Evolutionary conservation across 2,113 vertebrate species (phyloP).

Genomic region (Lutjanus erythropterus): DNA sequence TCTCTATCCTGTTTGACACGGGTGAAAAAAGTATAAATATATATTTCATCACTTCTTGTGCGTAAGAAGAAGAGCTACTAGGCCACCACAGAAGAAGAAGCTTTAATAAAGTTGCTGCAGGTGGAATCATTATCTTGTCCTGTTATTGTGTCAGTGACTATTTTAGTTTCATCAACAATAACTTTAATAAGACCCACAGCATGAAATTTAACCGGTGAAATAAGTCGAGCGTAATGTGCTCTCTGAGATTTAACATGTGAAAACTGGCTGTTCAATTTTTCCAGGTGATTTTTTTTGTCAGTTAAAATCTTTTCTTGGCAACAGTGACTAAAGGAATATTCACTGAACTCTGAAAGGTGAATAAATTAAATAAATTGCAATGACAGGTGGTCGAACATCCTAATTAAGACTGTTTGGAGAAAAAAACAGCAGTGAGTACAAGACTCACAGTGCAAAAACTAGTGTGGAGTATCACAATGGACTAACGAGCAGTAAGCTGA

Average conservation of each 20-base stretch:
- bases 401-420: conserved; percentile 25
- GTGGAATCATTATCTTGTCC: conserved; percentile 6
- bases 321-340: not conserved
- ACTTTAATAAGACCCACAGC: not conserved
- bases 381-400: conserved; percentile 36
- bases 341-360: conserved; percentile 28
- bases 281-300: not conserved
- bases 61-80: not conserved
- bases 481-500: conserved; percentile 34
- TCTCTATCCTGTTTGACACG: no score
- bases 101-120: conserved; percentile 10
- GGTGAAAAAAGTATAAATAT: not conserved
- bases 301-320: not conserved
- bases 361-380: conserved; percentile 13
- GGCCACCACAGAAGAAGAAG: not conserved
- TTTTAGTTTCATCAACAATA: not conserved
- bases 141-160: not conserved
- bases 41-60: not conserved
- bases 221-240: no score
- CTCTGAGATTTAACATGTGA: not conserved
- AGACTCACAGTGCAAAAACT: not conserved
- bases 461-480: conserved; percentile 12
- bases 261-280: not conserved
- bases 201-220: not conserved
- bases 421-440: conserved; percentile 16